Evolutionary conservation across 2,113 vertebrate species (phyloP), one percentile per base, ranked within the genome.

Genomic region (Callospermophilus lateralis): DNA sequence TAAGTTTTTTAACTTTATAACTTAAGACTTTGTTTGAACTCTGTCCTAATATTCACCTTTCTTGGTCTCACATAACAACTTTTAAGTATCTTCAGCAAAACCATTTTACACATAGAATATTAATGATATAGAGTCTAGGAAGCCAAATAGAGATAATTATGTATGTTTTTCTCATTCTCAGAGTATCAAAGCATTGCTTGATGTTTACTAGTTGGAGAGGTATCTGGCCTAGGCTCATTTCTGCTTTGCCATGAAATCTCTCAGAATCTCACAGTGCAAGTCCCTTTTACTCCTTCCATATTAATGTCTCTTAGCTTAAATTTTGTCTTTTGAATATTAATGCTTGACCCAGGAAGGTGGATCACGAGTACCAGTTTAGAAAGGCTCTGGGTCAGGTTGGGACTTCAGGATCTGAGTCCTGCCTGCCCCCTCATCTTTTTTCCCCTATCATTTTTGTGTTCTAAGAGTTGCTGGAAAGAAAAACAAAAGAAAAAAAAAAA

Each of bases 231-330:
- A 77, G 15, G 5, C 32, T 90, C 5, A 90, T 48, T 63, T 84
- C 24, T 68, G 10, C 61, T 93, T 77, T 85, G 30, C 65, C 13
- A 7, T 89, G 77, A 37, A 65, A 79, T 7, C 84, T 7, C 78
- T 93, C 58, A 63, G 9, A 91, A 93, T 70, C 74, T 63, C 74
- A 34, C 53, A 84, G 32, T 48, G 3, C 37, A 78, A 34, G 15
- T 90, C 9, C 51, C 22, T 34, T 1, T 58, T 81, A 65, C 32
- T 76, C 16, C 26, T 86, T 42, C 51, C 19, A 80, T 76, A 86
- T 90, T 65, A 55, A 67, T 63, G 96, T 92, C 63, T 96, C 96
- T 91, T 96, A 55, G 81, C 97, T 93, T 93, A 89, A 90, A 70
- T 72, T 89, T 74, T 78, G 94, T 63, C 91, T 58, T 96, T 92